Evolutionary conservation across 1,140 invertebrate species (phyloP).

Genomic region (Steinernema feltiae): DNA sequence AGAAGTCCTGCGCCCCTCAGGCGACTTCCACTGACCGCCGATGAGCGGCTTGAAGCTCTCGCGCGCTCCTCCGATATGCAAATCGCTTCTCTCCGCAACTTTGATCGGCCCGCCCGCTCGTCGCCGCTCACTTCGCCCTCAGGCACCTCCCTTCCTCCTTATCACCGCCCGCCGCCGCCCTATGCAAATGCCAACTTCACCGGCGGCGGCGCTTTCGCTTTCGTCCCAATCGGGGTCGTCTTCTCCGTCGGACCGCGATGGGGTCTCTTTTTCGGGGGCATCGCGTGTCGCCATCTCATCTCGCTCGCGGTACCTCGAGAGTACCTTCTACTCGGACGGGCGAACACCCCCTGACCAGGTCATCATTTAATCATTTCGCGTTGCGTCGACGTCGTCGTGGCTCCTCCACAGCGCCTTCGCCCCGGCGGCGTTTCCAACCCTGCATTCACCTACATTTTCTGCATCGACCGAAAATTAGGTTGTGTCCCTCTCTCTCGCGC

Average conservation of each 20-base stretch:
- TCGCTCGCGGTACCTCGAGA: not conserved
- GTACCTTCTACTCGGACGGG: not conserved
- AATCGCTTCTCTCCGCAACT: not conserved
- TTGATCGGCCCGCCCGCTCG: not conserved
- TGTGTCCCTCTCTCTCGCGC: not conserved
- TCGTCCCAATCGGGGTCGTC: not conserved
- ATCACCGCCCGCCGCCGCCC: not conserved
- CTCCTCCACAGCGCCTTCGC: conserved; percentile 1
- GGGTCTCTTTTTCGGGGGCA: conserved; percentile 13
- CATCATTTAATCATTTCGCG: conserved; percentile 7
- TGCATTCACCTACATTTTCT: conserved; percentile 9
- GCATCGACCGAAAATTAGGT: conserved; percentile 12
- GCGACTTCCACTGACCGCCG: too few species aligned
- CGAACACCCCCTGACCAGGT: conserved; percentile 9
- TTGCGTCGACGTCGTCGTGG: not conserved
- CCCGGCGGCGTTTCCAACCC: too few species aligned
- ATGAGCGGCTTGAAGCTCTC: not conserved
- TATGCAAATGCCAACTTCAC: not conserved
- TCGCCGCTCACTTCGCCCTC: not conserved
- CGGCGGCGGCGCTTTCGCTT: not conserved
- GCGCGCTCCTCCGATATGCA: not conserved
- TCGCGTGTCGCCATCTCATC: conserved; percentile 3
- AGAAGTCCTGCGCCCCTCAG: too few species aligned
- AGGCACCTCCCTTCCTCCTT: not conserved
- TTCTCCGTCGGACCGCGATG: not conserved